A percentile compares a stretch with the other conserved stretches of the same genome.
phyloP scores from a whole-genome alignment of 2,797 vertebrate genomes.

The Tinamus major region DNA sequence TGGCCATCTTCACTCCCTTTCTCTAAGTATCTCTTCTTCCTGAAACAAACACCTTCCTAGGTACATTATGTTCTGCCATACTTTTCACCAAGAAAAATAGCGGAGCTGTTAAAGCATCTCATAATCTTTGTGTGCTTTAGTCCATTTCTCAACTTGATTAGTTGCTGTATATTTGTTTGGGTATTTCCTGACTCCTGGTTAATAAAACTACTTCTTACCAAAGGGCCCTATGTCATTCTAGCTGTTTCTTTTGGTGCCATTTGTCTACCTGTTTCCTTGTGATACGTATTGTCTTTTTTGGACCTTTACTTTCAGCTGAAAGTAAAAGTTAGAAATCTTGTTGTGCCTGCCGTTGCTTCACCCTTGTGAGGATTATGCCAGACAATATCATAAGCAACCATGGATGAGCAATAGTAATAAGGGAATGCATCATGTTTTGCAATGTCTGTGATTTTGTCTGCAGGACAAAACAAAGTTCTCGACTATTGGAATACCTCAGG shows the following conservation, averaged over 20 bases:
- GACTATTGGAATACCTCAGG: not conserved
- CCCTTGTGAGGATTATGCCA: not conserved
- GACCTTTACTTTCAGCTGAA: not conserved
- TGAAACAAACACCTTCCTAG: not conserved
- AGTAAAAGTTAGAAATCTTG: not conserved
- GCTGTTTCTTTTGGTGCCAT: not conserved
- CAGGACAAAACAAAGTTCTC: too few relatives aligned
- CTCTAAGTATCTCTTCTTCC: not conserved
- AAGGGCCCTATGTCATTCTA: not conserved
- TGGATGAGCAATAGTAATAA: not conserved
- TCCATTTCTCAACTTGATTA: not conserved
- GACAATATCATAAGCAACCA: not conserved
- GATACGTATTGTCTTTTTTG: not conserved
- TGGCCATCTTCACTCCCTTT: not conserved
- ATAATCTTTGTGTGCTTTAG: slow-evolving; percentile 21
- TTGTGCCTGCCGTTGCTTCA: not conserved
- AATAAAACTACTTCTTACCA: not conserved
- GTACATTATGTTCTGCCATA: not conserved
- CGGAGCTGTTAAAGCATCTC: not conserved
- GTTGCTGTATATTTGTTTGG: not conserved
- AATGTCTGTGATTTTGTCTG: too few relatives aligned
- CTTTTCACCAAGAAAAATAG: not conserved
- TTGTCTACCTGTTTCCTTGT: not conserved
- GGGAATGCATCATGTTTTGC: not conserved
- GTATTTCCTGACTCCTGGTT: not conserved